phyloP scores from a whole-genome alignment of 2,888 invertebrate species.

The Megalurothrips usitatus region DNA sequence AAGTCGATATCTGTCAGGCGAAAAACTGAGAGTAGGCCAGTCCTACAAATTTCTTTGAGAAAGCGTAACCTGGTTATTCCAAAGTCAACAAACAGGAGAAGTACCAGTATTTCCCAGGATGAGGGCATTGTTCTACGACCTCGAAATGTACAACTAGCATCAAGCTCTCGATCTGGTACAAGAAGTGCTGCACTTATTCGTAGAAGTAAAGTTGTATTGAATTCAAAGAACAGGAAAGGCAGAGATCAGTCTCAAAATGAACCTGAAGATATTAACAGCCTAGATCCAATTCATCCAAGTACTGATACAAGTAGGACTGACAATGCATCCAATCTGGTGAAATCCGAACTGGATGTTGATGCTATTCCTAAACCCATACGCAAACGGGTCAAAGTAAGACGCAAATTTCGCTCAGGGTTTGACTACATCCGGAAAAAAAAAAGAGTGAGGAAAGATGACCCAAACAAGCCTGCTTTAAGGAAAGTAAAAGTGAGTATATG shows the following conservation, averaged over 20 bases:
- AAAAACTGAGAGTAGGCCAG: neutral
- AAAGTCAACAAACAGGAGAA: neutral
- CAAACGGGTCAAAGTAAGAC: constrained; percentile 46
- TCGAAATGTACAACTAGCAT: neutral
- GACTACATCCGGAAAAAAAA: constrained; percentile 83
- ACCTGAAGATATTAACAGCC: constrained; percentile 41
- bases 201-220: constrained; percentile 45
- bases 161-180: constrained; percentile 41
- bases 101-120: neutral
- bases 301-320: neutral
- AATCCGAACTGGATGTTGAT: constrained; percentile 34
- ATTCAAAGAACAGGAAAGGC: constrained; percentile 43
- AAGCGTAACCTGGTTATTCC: neutral
- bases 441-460: constrained; percentile 56
- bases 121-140: constrained; percentile 25
- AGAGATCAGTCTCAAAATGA: constrained; percentile 37
- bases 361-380: constrained; percentile 28
- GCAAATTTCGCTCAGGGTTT: constrained; percentile 73
- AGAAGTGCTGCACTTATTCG: constrained; percentile 45
- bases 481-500: constrained; percentile 50
- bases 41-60: neutral
- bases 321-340: neutral
- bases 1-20: neutral
- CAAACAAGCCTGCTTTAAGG: constrained; percentile 41
- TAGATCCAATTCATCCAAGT: neutral